Evolutionary conservation across 2,888 invertebrate genomes (phyloP), one percentile per base, ranked within the genome.

Genomic region (Danaus chrysippus): DNA sequence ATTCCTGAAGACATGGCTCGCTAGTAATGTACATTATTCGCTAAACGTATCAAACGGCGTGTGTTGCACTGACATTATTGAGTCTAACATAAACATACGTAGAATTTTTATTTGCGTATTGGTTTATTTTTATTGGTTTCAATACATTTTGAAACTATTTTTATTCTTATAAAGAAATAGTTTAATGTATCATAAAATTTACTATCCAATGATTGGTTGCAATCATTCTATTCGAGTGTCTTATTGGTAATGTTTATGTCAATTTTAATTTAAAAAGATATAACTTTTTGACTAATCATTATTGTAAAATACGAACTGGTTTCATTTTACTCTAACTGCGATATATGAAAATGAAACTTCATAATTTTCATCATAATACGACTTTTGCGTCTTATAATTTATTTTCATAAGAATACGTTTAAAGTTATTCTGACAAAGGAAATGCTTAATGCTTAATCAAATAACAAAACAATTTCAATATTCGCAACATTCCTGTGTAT

Each of bases 1-100:
- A 59, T 59, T 54, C 44, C 54, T 54, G 56, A 58, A 62, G 66
- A 62, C 64, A 62, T 67, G 60, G 44, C 62, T 41, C 41, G 54
- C 58, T 58, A 58, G 58, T 52, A 58, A 58, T 58, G 58, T 19
- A 58, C 46, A 42, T 42, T 49, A 58, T 62, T 62, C 58, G 49
- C 46, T 54, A 54, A 61, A 54, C 58, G 54, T 62, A 62, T 55
- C 13, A 42, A 19, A 58, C 54, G 42, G 49, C 23, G 55, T 52
- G 23, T 42, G 56, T 56, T 54, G 57, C 58, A 42, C 15, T 54
- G 46, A 54, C 58, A 62, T 58, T 62, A 58, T 54, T n/a, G 42
- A 17, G 41, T 42, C 42, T 49, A 49, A 58, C 12, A 53, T 41
- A 58, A 34, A 57, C 57, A 49, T 57, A 57, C 23, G 13, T 42